phyloP scores from a whole-genome alignment of 2,797 vertebrate genomes.

The Calcarius lapponicus region DNA sequence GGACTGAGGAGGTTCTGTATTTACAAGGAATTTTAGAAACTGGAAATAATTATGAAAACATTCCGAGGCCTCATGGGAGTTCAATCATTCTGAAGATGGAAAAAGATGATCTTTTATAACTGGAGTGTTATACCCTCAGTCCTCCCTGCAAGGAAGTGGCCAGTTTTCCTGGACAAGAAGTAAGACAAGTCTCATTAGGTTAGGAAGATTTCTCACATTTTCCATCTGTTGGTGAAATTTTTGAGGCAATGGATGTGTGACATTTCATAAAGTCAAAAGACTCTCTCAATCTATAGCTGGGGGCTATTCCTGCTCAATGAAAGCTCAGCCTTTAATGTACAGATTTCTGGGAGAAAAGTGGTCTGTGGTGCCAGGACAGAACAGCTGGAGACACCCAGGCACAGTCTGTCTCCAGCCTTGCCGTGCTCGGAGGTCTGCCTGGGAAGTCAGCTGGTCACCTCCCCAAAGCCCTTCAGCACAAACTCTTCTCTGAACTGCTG shows the following conservation, averaged over 20 bases:
- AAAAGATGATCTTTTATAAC: constrained; percentile 34
- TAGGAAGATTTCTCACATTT: constrained; percentile 45
- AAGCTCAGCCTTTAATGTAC: background rate
- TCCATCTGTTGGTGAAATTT: constrained; percentile 38
- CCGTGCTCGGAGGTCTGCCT: fast-evolving
- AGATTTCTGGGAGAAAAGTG: background rate
- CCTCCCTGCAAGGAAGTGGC: background rate
- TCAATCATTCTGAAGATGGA: constrained; percentile 32
- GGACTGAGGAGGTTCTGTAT: background rate
- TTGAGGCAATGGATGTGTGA: background rate
- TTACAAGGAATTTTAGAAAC: constrained; percentile 26
- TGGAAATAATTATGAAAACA: constrained; percentile 51
- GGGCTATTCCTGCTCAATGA: background rate
- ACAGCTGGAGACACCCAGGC: background rate
- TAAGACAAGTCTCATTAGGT: background rate
- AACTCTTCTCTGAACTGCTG: background rate
- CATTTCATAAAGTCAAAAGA: background rate
- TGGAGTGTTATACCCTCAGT: background rate
- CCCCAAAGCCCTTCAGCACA: background rate
- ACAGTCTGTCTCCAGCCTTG: background rate
- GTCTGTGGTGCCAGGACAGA: background rate
- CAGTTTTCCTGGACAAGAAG: constrained; percentile 26
- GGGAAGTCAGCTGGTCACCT: background rate
- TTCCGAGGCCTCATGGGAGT: background rate
- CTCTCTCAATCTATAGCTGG: constrained; percentile 1